Evolutionary conservation across 2,888 invertebrate genomes (phyloP).

Genomic region (Pyrocoelia pectoralis): DNA sequence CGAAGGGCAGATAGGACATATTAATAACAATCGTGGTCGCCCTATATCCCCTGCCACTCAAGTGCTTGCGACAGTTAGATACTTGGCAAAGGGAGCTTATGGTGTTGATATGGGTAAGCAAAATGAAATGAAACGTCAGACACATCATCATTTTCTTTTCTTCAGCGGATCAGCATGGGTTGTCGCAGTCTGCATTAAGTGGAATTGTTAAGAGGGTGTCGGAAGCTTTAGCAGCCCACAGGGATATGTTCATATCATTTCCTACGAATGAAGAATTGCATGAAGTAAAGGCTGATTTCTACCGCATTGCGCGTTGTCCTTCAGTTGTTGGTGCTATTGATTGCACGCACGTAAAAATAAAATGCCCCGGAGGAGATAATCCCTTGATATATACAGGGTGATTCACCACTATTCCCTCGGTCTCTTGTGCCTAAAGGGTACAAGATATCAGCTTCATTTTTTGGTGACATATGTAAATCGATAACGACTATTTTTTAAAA

Average conservation of each 20-base stretch:
- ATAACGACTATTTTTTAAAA: no score
- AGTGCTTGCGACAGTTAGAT: neutral
- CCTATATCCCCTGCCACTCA: neutral
- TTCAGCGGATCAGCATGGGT: conserved; percentile 12
- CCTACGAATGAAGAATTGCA: neutral
- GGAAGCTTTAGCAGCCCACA: neutral
- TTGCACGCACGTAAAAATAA: conserved; percentile 32
- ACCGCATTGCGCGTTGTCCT: neutral
- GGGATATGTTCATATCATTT: neutral
- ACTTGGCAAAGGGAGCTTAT: conserved; percentile 7
- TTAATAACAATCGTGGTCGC: neutral
- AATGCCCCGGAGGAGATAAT: conserved; percentile 22
- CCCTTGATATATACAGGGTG: no score
- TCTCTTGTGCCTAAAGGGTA: no score
- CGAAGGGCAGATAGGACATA: no score
- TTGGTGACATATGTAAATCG: no score
- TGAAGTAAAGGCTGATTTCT: neutral
- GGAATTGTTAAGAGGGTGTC: neutral
- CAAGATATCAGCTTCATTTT: no score
- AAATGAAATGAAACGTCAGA: no score
- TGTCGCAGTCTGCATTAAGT: conserved; percentile 2
- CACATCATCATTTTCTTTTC: no score
- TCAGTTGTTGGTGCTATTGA: conserved; percentile 12
- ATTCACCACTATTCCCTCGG: no score
- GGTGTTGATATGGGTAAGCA: conserved; percentile 1